phyloP scores from a whole-genome alignment of 2,797 vertebrate genomes.

The Bovichtus variegatus region DNA sequence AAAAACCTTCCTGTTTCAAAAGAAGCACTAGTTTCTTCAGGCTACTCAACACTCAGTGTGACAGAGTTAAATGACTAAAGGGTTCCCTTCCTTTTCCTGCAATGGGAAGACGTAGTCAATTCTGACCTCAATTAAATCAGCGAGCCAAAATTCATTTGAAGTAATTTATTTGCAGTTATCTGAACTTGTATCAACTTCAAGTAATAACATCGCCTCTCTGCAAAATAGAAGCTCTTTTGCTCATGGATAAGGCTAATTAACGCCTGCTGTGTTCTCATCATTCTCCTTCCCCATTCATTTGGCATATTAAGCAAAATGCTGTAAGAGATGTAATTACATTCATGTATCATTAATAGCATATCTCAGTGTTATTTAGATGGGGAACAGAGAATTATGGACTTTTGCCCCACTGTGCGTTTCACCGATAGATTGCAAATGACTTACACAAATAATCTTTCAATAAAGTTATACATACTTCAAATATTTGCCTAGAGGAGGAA shows the following conservation, averaged over 20 bases:
- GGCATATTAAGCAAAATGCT: constrained; percentile 69
- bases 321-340: constrained; percentile 71
- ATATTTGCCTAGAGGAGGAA: constrained; percentile 60
- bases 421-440: constrained; percentile 42
- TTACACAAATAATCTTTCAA: constrained; percentile 63
- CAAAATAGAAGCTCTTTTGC: constrained; percentile 45
- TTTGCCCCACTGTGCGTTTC: constrained; percentile 24
- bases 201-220: constrained; percentile 37
- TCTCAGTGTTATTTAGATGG: constrained; percentile 72
- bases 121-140: constrained; percentile 53
- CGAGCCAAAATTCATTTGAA: constrained; percentile 43
- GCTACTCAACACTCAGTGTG: constrained; percentile 25
- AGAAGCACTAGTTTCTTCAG: constrained; percentile 3
- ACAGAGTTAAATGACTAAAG: constrained; percentile 55
- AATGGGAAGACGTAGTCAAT: constrained; percentile 39
- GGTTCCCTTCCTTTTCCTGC: constrained; percentile 10
- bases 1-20: constrained; percentile 8
- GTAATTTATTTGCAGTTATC: constrained; percentile 52
- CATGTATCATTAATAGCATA: constrained; percentile 75
- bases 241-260: constrained; percentile 63
- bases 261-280: constrained; percentile 59
- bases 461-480: constrained; percentile 67
- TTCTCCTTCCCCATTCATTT: constrained; percentile 61
- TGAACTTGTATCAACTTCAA: constrained; percentile 52
- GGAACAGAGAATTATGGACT: constrained; percentile 58